Conservation (phyloP, 2,113 vertebrate species). For the Pituophis catenifer region DNA sequence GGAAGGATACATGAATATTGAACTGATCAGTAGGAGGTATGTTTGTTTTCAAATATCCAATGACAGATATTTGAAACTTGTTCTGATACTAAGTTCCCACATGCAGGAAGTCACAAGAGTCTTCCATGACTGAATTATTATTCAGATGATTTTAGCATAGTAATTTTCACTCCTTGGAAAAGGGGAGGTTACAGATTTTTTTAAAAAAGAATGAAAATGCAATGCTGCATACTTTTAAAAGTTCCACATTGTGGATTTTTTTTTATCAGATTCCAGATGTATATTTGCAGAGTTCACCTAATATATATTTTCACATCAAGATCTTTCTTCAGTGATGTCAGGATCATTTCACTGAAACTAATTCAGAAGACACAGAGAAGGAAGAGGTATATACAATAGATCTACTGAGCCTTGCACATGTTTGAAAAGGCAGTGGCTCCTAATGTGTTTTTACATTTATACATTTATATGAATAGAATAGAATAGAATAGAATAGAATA, state of each 20-base stretch:
- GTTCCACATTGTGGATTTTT: neutral
- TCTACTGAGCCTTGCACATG: too few relatives aligned
- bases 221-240: neutral
- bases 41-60: neutral
- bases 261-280: neutral
- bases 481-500: too few relatives aligned
- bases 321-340: too few relatives aligned
- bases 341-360: too few relatives aligned
- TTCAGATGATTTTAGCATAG: neutral
- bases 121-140: neutral
- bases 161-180: neutral
- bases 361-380: neutral
- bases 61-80: neutral
- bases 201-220: neutral
- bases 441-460: too few relatives aligned
- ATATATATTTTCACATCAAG: neutral
- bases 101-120: neutral
- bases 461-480: neutral
- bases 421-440: too few relatives aligned
- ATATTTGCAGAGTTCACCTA: neutral
- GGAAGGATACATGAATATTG: neutral
- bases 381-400: too few relatives aligned
- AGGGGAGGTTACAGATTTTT: neutral
- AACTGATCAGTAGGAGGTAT: neutral
- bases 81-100: neutral